Base-by-base conservation (phyloP, 2,888 invertebrate genomes). In the Plebejus anna region DNA sequence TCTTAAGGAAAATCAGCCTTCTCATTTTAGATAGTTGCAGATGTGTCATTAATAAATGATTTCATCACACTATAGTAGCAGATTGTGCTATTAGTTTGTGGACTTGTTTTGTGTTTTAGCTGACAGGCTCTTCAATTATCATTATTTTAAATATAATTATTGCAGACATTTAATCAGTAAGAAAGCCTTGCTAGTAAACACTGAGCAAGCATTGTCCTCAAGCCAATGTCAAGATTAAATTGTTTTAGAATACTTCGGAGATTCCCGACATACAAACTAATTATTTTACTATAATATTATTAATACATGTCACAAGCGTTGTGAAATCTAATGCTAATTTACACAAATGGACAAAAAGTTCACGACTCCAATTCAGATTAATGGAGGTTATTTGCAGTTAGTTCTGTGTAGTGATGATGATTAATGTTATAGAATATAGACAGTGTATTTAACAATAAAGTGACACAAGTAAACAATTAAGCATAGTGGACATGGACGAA, bases 391-490 rank as follows among this genome's bases (percentile, higher is more conserved):
- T 32, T 66, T 66, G 66, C 32, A 32, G 66, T 66, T 66, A 66
- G 32, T 32, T 3, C 32, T 3, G 11, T 66, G 28, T 9, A 66
- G 32, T 66, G 36, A 66, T 66, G 66, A 66, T 66, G 32, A 66
- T 66, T 36, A 32, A 13, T 51, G 51, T 75, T 51, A 75, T 47
- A 72, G 36, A 75, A 72, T 51, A 75, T 47, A 72, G 36, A 75
- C 61, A 28, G 70, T 70, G 57, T 70, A 42, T 55, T 66, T 16
- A 32, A 16, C 47, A 75, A 51, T 57, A 47, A 42, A 72, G 57
- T 59, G 28, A 72, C 42, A 71, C 57, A 76, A 71, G 57, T 42
- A 72, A 57, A 71, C 36, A 80, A 82, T 78, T 55, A 55, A 55
- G 55, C 55, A 55, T 55, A 55, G 16, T 55, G 4, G 55, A 55